These are phyloP conservation scores for Balearica regulorum DNA, from an alignment of 2,797 vertebrate species.

Conservation along the genomic window DNA sequence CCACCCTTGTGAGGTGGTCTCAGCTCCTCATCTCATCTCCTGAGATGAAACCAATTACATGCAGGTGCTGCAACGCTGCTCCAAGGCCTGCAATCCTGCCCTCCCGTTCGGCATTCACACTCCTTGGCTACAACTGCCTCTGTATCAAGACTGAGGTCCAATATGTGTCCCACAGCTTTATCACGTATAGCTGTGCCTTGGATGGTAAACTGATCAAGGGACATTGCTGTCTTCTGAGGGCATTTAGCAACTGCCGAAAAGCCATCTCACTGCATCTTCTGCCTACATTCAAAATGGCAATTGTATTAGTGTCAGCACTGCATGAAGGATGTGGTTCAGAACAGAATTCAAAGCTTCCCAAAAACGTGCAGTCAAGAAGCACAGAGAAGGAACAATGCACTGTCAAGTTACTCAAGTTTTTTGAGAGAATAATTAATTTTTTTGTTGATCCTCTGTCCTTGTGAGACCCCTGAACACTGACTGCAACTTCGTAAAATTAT, in stretches of 20 bases:
- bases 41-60: not conserved
- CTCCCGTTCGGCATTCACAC: accelerated
- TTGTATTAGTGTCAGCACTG: not conserved
- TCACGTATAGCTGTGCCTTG: not conserved
- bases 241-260: not conserved
- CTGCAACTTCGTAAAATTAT: not conserved
- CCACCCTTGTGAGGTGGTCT: not conserved
- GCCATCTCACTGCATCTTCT: not conserved
- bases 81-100: not conserved
- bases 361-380: not conserved
- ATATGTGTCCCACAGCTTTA: accelerated
- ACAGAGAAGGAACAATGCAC: not conserved
- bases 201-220: not conserved
- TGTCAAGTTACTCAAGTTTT: not conserved
- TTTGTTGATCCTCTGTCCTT: not conserved
- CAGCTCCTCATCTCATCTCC: not conserved
- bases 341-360: not conserved
- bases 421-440: not conserved
- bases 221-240: not conserved
- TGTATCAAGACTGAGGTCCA: not conserved
- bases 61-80: not conserved
- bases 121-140: not conserved
- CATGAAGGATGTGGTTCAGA: not conserved
- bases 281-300: not conserved
- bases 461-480: not conserved